Evolutionary conservation across 2,113 vertebrate species (phyloP), one percentile per base, ranked within the genome.

Genomic region (Chaenocephalus aceratus): DNA sequence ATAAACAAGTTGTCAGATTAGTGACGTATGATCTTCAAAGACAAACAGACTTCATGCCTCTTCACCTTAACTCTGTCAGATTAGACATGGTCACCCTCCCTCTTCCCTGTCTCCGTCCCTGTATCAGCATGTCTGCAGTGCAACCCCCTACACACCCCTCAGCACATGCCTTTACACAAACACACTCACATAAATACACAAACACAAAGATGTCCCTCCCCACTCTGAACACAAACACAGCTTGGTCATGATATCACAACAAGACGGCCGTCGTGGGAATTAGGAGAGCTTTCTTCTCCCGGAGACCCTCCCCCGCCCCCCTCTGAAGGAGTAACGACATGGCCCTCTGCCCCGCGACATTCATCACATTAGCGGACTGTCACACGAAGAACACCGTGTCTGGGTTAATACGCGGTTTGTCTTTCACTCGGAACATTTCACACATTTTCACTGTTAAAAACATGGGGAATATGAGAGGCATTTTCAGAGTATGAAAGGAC

Each of bases 181-280:
- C 70, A 76, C 49, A 62, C 72, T 53, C 77, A 79, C 48, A 88
- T 34, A 86, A 61, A 84, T 18, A 79, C 74, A 83, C 72, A 86
- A 58, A 80, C 69, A 85, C 45, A 89, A 66, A 82, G 70, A 71
- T 11, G 23, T 67, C 77, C 79, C 84, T 84, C 87, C 84, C 77
- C 51, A 45, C 72, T 73, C 51, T 36, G 75, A 85, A 88, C 86
- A 91, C 82, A 91, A 88, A 90, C 89, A 86, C 70, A 69, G 84
- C 83, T 78, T 89, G 89, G 84, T 84, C 83, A 79, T 69, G 77
- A 90, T 88, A 88, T 89, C 77, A 87, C 87, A 89, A 88, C 84
- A 85, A 82, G 58, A 72, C n/a, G 63, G 75, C 70, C 13, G 44
- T 77, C 75, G 77, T 84, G 89, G 86, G 86, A 92, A 91, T 82